Base-by-base conservation (phyloP, 2,888 invertebrate genomes). In the Sipha maydis region DNA sequence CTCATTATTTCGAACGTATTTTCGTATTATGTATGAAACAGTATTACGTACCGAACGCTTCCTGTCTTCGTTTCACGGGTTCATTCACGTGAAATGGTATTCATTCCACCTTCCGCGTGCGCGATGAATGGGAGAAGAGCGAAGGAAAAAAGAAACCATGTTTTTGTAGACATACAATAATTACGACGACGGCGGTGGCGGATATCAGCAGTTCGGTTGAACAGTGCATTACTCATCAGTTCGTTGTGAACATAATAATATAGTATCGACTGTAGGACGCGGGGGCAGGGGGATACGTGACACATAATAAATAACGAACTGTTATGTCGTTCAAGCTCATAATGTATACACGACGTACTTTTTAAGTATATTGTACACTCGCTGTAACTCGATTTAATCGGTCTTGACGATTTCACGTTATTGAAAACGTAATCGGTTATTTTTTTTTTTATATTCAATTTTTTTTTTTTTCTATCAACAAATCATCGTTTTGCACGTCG, bases 241-340 rank as follows among this genome's bases (percentile, higher is more conserved):
- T 77, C 77, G 77, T 85, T 77, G 48, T 48, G 14, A 48, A 48
- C 3, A 48, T 48, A 48, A 48, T 48, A 14, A 38, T 48, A 67
- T 31, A 48, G 31, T 83, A 41, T 28, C 41, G n/a, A 38, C 61
- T 61, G 7, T 17, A 11, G 9, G 8, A 41, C 38, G 11, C 69
- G 69, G 25, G 5, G 4, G 41, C 3, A 34, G 34, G 34, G 4
- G 34, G 34, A 34, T 77, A 19, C 85, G 67, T 21, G 69, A 85
- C 85, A 78, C 48, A 78, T 85, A 85, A 85, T 85, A 77, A 69
- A 69, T 85, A 78, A 69, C 78, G 28, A 41, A 84, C 76, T 61
- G 76, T n/a, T n/a, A n/a, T n/a, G n/a, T 76, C 85, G 85, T 77
- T 77, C 31, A 41, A 28, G 67, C 77, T 76, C 67, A 61, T 48